Evolutionary conservation across 2,797 vertebrate species (phyloP).

Genomic region (Leptatherina wallacei): DNA sequence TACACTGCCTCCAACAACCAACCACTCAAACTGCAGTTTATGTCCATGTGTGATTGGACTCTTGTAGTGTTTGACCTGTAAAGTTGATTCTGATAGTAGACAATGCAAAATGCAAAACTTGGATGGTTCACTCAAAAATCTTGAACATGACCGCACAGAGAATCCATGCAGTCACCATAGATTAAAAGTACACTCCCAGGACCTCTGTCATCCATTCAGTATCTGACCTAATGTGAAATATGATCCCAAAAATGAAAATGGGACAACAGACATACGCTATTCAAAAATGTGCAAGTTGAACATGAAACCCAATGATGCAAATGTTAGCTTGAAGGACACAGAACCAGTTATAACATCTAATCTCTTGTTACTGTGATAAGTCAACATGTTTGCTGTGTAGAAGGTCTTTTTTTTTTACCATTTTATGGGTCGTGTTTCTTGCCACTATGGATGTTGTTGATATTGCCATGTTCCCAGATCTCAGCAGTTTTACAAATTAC

Average conservation of each 20-base stretch:
- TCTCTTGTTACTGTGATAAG: background rate
- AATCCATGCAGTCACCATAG: background rate
- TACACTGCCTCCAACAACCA: background rate
- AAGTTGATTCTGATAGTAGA: background rate
- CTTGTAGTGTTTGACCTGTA: background rate
- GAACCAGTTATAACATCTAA: background rate
- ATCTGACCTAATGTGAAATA: background rate
- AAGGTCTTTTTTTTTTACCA: conserved; percentile 2
- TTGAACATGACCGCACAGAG: background rate
- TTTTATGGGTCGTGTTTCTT: accelerated
- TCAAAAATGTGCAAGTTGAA: background rate
- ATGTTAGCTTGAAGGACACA: background rate
- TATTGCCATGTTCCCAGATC: background rate
- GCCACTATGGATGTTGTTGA: background rate
- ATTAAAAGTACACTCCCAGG: background rate
- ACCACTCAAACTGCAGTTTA: background rate
- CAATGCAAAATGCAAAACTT: background rate
- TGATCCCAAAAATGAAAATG: background rate
- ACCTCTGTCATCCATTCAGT: background rate
- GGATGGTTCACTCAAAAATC: background rate
- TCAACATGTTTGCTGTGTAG: background rate
- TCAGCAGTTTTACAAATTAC: background rate
- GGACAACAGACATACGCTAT: background rate
- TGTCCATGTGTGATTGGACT: background rate
- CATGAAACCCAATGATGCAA: background rate